Evolutionary conservation across 2,113 vertebrate genomes (phyloP), one percentile per base, ranked within the genome.

Genomic region (Hemiprocne comata): DNA sequence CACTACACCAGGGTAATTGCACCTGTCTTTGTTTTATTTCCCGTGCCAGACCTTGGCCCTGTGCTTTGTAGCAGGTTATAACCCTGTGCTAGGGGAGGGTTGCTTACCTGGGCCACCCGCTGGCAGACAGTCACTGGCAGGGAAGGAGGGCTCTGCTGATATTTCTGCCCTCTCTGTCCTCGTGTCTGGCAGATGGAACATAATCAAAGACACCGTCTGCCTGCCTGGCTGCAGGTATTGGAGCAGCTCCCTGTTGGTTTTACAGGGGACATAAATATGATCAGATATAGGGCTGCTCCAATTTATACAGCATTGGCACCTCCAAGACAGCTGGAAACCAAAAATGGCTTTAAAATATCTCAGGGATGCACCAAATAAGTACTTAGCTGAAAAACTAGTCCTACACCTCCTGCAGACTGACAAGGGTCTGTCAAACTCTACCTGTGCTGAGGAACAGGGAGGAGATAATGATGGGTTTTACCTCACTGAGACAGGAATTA

Each of bases 41-140:
- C 79, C 3, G 1, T 66, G 67, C 13, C 51, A 83, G 40, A 70
- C 31, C 77, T 76, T n/a, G 44, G 31, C 53, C 69, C 20, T 53
- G 12, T 34, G 67, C 7, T 60, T 33, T 77, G 36, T 18, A 34
- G 40, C 58, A 29, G 18, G 38, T 78, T 38, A 26, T 48, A 42
- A 23, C 26, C 33, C 16, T 40, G 33, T 8, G 11, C 24, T 0
- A 0, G 44, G 46, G 20, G 64, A 76, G 23, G 38, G 38, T 5
- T 55, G 46, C 33, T 54, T 36, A 23, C 34, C 7, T 57, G 48
- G 38, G 70, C 12, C 40, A 69, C 36, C 44, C 65, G 51, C 14
- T 0, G 2, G 25, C 34, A 90, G 54, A 21, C 16, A 0, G 3
- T 2, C 0, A 0, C 60, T 80, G 75, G 34, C 73, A 86, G 25